Base-by-base conservation (phyloP, 2,888 invertebrate genomes). In the Protophormia terraenovae region DNA sequence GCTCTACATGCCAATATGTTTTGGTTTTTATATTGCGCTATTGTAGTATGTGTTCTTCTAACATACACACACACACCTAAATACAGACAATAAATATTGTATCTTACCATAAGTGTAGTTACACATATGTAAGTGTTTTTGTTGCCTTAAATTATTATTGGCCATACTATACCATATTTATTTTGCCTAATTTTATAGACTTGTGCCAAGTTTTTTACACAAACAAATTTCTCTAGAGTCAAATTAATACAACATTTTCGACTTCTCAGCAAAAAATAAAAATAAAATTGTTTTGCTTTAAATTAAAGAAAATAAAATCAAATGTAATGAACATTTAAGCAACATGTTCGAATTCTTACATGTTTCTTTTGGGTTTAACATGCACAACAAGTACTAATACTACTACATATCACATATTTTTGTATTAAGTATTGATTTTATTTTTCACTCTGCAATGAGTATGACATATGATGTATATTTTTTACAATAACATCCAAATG, bases 151-250 rank as follows among this genome's bases (percentile, higher is more conserved):
- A 58, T 41, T 72, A 72, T 45, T 72, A 58, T 16, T 60, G 8
- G n/a, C 41, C 58, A 60, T 72, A 14, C 19, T 7, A 14, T 22
- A 45, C 8, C 3, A 27, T 47, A 45, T 75, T 64, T 64, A 64
- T 75, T 69, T 78, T 50, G 50, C 8, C 60, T 69, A 78, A 78
- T 69, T 60, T 78, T 47, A 47, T 69, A 69, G 77, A 47, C 69
- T 60, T 58, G n/a, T 69, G 67, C 47, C 58, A 41, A 69, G 5
- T 32, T 32, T 50, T 60, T 32, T 35, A 19, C 2, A 16, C 14
- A 35, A 60, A 19, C 16, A 27, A 24, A 50, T 6, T 27, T 55
- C 69, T 47, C 58, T 35, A 47, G 69, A 78, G 67, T 60, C 45
- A 47, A 69, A 60, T 62, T 69, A 50, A 35, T 38, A 24, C 72